Base-by-base conservation (phyloP, 2,888 invertebrate species). In the Bembecia ichneumoniformis region DNA sequence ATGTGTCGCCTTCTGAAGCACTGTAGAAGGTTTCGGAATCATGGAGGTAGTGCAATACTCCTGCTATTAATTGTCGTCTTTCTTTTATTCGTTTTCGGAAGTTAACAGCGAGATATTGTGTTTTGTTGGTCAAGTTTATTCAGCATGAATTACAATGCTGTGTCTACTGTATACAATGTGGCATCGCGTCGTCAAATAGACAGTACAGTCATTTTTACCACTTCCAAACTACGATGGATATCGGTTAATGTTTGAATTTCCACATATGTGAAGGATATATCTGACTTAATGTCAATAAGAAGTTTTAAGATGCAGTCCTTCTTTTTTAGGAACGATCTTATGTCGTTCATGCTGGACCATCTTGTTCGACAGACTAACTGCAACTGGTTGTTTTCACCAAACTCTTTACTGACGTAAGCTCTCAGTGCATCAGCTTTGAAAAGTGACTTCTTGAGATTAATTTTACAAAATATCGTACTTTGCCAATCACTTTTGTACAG, bases 31-130 rank as follows among this genome's bases (percentile, higher is more conserved):
- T 35, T 35, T 35, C 35, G 36, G 14, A 43, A 46, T 48, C 44
- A 50, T 50, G 48, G 17, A 49, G 49, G 14, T 50, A 49, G 17
- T 51, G 51, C 13, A 51, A 20, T 40, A 51, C 47, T 34, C 51
- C 51, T 46, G 49, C 49, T 47, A 51, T 46, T 17, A 47, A 36
- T 15, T 49, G 45, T 36, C 50, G 50, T 45, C 52, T 50, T 15
- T 52, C 50, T 44, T 53, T 51, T 46, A 51, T 49, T 36, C 49
- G 44, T n/a, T 17, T 48, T 40, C 53, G 47, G n/a, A 53, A 35
- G 47, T 49, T 47, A 13, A 28, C 45, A 46, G 51, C 51, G 28
- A 50, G 49, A 43, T 3, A 5, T 35, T 35, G 35, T 35, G 11
- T 35, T 35, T 35, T 35, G n/a, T 10, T 35, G 7, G 9, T 10